Conservation (phyloP, 1,140 invertebrate species). For the Centruroides sculpturatus region DNA sequence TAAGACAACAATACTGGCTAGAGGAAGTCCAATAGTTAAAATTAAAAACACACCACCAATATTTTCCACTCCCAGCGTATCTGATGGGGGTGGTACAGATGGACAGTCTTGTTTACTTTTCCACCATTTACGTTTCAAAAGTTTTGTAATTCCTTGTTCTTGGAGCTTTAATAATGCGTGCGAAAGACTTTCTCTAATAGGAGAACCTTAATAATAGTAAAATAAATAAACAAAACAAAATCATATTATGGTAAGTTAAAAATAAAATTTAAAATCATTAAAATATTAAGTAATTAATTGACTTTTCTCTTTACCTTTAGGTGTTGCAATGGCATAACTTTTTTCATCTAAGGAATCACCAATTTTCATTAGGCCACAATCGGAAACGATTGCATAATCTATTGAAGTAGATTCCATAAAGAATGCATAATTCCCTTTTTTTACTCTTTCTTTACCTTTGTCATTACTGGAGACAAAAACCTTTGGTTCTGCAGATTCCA, state of each 20-base stretch:
- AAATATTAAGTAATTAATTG: too few species aligned
- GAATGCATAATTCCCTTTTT: conserved; percentile 53
- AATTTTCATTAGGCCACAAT: conserved; percentile 61
- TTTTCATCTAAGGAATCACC: conserved; percentile 52
- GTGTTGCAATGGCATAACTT: conserved; percentile 75
- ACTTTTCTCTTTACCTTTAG: conserved; percentile 46
- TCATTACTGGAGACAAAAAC: conserved; percentile 64
- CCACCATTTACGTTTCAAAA: conserved; percentile 34
- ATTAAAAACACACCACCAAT: conserved; percentile 35
- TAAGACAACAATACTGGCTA: conserved; percentile 27
- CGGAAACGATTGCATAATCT: conserved; percentile 56
- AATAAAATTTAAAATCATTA: too few species aligned
- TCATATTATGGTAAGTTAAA: too few species aligned
- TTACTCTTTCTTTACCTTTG: conserved; percentile 68
- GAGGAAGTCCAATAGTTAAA: conserved; percentile 28
- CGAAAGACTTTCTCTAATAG: too few species aligned
- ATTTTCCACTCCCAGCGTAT: conserved; percentile 15
- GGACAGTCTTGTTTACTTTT: conserved; percentile 25
- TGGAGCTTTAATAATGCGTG: too few species aligned
- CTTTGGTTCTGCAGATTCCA: conserved; percentile 55
- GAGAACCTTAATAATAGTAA: too few species aligned
- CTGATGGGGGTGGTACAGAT: background rate
- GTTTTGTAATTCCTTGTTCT: conserved; percentile 8
- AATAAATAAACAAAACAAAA: too few species aligned
- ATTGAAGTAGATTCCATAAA: conserved; percentile 71